Conservation (phyloP, 2,888 invertebrate species). For the Aricia artaxerxes region DNA sequence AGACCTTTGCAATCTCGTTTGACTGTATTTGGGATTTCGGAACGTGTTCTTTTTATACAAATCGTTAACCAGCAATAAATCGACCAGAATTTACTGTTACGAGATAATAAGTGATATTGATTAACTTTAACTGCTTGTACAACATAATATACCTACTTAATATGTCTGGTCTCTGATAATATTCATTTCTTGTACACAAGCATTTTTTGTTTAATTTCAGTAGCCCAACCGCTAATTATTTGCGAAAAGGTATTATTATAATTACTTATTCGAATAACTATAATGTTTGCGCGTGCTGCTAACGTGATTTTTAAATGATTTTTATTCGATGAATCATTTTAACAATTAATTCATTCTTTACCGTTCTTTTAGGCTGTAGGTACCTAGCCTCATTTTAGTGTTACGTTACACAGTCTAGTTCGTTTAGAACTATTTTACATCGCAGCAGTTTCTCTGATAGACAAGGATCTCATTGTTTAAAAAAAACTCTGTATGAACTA, state of each 20-base stretch:
- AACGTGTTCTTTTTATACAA: conserved; percentile 35
- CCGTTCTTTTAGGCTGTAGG: no score
- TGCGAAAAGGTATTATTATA: no score
- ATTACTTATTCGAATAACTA: no score
- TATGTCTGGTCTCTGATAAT: no score
- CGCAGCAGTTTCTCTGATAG: neutral
- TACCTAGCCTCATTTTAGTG: no score
- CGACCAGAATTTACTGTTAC: neutral
- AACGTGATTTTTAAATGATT: no score
- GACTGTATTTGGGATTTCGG: conserved; percentile 45
- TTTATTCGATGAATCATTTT: no score
- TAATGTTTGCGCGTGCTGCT: no score
- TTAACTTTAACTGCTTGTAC: neutral
- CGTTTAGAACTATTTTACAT: no score
- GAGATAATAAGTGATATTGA: neutral
- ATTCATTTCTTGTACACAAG: neutral
- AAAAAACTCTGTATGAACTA: neutral
- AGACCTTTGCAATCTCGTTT: conserved; percentile 48
- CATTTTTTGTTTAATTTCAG: neutral
- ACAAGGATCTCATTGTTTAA: neutral
- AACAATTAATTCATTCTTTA: no score
- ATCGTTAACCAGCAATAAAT: conserved; percentile 9
- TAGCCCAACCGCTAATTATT: no score
- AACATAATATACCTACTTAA: neutral
- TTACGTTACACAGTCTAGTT: no score